phyloP scores from a whole-genome alignment of 2,113 vertebrate species.

The Oryzias celebensis region DNA sequence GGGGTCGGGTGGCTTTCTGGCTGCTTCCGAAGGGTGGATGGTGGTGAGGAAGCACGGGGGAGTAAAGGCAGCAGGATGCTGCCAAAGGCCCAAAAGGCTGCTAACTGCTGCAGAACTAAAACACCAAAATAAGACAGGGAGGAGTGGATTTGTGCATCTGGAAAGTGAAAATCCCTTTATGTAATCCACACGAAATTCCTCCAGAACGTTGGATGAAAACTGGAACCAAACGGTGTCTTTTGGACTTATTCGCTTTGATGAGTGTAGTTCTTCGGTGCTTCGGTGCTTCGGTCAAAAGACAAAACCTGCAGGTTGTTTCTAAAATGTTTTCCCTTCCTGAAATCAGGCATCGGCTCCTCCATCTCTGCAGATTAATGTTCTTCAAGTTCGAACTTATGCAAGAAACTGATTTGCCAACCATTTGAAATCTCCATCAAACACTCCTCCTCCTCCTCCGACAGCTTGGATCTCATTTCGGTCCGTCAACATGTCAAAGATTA shows the following conservation, averaged over 20 bases:
- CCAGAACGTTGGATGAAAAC: neutral
- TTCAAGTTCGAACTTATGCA: no score
- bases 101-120: conserved; percentile 48
- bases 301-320: no score
- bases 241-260: no score
- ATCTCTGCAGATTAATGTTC: no score
- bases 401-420: conserved; percentile 18
- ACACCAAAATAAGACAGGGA: conserved; percentile 38
- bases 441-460: conserved; percentile 12
- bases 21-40: conserved; percentile 17
- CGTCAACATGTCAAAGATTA: conserved; percentile 38
- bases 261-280: no score
- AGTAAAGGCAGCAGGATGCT: conserved; percentile 20
- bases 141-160: conserved; percentile 22
- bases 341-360: no score
- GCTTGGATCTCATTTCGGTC: conserved; percentile 35
- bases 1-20: conserved; percentile 47
- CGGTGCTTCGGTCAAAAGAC: no score
- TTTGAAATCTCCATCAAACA: conserved; percentile 11
- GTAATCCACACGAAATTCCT: neutral
- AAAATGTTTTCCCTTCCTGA: no score
- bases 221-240: neutral
- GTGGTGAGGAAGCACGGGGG: neutral
- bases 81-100: conserved; percentile 59
- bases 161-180: conserved; percentile 8